Conservation (phyloP, 1,140 invertebrate species). For the Saxidomus purpurata region DNA sequence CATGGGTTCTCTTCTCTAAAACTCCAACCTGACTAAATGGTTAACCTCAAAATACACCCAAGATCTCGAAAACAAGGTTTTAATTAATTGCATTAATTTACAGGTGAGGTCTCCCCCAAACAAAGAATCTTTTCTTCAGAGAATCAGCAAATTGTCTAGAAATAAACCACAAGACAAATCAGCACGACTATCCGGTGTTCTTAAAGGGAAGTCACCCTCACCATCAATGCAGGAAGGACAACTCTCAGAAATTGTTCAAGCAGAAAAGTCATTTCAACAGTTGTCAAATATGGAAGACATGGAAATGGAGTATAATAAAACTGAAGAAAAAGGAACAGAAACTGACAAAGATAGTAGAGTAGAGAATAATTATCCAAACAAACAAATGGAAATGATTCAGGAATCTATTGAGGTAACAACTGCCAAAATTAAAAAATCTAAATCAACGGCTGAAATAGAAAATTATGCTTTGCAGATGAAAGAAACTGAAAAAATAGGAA, state of each 20-base stretch:
- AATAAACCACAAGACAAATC: neutral
- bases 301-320: neutral
- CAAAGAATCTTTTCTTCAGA: conserved; percentile 35
- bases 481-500: no score
- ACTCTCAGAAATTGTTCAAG: neutral
- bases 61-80: no score
- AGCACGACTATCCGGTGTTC: neutral
- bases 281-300: neutral
- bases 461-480: no score
- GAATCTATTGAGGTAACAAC: neutral
- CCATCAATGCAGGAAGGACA: neutral
- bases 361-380: neutral
- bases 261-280: neutral
- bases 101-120: conserved; percentile 12
- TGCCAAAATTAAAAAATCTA: neutral
- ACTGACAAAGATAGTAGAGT: no score
- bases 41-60: no score
- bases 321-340: no score
- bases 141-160: conserved; percentile 40
- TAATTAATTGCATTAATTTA: no score
- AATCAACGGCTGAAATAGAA: no score
- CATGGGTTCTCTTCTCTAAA: no score
- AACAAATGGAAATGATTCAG: neutral
- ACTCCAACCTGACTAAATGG: no score
- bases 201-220: neutral